phyloP scores from a whole-genome alignment of 2,888 invertebrate species.

The Nymphalis urticae region DNA sequence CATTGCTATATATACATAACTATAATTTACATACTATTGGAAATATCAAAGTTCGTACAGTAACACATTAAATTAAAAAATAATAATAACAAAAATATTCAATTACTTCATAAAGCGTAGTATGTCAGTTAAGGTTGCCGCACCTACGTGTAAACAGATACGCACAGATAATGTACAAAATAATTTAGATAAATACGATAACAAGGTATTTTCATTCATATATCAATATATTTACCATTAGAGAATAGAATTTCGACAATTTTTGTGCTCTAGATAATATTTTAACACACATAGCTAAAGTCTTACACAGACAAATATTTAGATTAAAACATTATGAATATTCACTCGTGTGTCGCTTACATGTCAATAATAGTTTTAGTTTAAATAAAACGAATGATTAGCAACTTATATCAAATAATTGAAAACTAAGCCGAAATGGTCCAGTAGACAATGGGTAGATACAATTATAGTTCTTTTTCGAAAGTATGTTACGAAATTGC shows the following conservation, averaged over 20 bases:
- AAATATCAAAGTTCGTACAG: not conserved
- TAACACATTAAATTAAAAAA: not conserved
- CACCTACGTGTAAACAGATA: conserved; percentile 27
- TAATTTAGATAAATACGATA: conserved; percentile 28
- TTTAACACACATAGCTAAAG: not conserved
- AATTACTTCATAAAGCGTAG: not conserved
- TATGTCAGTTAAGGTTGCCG: conserved; percentile 4
- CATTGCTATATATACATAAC: too few relatives aligned
- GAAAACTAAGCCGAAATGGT: too few relatives aligned
- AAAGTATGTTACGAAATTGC: too few relatives aligned
- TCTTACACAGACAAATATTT: not conserved
- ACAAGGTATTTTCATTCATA: conserved; percentile 17
- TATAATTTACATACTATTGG: too few relatives aligned
- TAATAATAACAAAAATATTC: not conserved
- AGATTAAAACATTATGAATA: not conserved
- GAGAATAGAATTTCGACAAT: too few relatives aligned
- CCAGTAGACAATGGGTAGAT: too few relatives aligned
- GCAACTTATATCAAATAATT: too few relatives aligned
- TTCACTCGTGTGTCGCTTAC: not conserved
- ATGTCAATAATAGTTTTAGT: too few relatives aligned
- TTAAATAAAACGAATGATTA: not conserved
- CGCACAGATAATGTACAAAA: conserved; percentile 27
- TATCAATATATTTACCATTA: not conserved
- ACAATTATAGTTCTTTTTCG: too few relatives aligned
- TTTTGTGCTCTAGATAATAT: not conserved